These are phyloP conservation scores for Ameiurus melas DNA, from an alignment of 2,113 vertebrate genomes.

Conservation along the genomic window DNA sequence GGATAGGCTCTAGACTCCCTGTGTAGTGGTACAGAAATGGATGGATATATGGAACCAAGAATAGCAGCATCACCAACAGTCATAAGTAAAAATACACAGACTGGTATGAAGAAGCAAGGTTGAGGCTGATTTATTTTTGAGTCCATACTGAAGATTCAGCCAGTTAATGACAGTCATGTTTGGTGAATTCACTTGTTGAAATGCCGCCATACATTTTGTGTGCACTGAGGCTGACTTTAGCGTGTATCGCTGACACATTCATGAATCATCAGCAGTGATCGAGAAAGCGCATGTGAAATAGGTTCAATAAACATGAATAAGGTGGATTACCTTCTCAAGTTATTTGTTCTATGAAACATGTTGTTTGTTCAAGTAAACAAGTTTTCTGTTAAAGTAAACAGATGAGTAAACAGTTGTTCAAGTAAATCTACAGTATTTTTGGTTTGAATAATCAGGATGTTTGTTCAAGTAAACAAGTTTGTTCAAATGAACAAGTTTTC, in stretches of 20 bases:
- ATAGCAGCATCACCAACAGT: too few species aligned
- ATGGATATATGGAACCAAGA: too few species aligned
- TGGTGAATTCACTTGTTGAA: not conserved
- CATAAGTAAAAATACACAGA: not conserved
- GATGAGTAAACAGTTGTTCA: not conserved
- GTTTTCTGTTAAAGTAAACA: not conserved
- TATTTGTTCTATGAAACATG: not conserved
- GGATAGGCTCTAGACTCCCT: too few species aligned
- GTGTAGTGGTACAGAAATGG: too few species aligned
- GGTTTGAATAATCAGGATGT: not conserved
- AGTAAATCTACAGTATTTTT: not conserved
- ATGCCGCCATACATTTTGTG: not conserved
- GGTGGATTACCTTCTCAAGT: not conserved
- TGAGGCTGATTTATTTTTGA: not conserved
- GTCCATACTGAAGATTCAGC: not conserved
- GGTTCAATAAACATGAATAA: not conserved
- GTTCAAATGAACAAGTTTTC: not conserved
- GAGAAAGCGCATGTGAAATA: not conserved
- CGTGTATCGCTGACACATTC: not conserved
- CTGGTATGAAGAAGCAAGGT: not conserved
- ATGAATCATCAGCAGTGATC: not conserved
- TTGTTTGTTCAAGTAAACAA: not conserved
- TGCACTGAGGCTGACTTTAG: not conserved
- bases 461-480: not conserved
- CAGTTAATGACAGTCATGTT: not conserved